Conservation (phyloP, 2,113 vertebrate genomes). For the Eudyptes chrysolophus region DNA sequence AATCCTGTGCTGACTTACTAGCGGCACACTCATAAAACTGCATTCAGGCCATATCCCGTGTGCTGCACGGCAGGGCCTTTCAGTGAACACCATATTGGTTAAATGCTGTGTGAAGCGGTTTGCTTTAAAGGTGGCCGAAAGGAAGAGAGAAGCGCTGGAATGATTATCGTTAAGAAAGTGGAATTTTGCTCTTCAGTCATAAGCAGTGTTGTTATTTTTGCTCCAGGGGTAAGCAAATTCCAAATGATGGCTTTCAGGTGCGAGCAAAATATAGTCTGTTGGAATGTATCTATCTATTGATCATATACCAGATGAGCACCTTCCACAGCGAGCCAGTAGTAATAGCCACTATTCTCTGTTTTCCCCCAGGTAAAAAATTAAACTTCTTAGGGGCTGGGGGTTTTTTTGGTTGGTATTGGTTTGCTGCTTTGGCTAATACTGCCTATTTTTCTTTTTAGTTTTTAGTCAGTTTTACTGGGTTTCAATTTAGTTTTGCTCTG, state of each 20-base stretch:
- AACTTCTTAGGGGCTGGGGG: neutral
- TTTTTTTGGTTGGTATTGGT: neutral
- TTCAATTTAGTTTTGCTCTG: neutral
- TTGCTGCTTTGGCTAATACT: neutral
- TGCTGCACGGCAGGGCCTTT: rapidly evolving
- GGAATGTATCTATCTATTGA: neutral
- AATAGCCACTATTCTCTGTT: neutral
- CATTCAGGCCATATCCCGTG: neutral
- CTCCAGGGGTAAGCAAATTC: neutral
- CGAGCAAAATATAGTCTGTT: neutral
- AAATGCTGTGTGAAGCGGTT: neutral
- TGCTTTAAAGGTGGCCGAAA: neutral
- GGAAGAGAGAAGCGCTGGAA: neutral
- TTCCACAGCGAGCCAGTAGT: neutral
- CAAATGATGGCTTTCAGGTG: neutral
- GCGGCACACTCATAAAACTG: neutral
- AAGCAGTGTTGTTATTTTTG: neutral
- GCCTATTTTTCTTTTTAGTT: neutral
- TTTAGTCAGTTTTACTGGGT: neutral
- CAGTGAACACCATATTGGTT: rapidly evolving
- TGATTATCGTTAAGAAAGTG: neutral
- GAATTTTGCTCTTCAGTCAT: neutral
- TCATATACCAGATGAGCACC: neutral
- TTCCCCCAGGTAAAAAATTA: neutral
- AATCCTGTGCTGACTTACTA: neutral